Evolutionary conservation across 1,140 invertebrate species (phyloP), one percentile per base, ranked within the genome.

Genomic region (Bombus waltoni): DNA sequence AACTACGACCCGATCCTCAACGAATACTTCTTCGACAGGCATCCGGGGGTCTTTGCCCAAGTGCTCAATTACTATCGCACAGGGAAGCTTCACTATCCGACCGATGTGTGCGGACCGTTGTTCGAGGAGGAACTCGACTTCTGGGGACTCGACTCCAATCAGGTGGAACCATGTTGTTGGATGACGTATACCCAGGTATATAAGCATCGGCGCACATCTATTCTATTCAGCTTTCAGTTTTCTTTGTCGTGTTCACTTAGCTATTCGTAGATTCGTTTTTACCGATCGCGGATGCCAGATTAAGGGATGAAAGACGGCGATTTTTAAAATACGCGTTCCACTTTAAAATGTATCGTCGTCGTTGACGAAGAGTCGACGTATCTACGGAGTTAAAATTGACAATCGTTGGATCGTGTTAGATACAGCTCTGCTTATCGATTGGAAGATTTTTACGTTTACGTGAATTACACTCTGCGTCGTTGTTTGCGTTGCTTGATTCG

Each of bases 11-110:
- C 98, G 25, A 97, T 99, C 91, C 96, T 99, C 87, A 99, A 99
- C 95, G 99, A 99, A 95, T 99, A 99, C 96, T 99, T 99, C 97
- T 99, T 99, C 95, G 99, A 99, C 95, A 95, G 99, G 88, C 99
- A 99, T 96, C 99, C 99, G 1, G 99, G 98, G 9, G 99, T 99
- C 86, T 99, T 99, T 95, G 99, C 98, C 73, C 98, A 98, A 96
- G 98, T 98, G 88, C 96, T 98, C 93, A 98, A 98, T 94, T 98
- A 98, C 94, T 98, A 98, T 96, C 97, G 99, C 91, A 99, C 98
- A 44, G 99, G 99, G 59, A 99, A 99, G 94, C 97, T 99, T 53
- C 99, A 99, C 95, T 99, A 99, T 95, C 99, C 99, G 11, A 99
- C 98, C 42, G 98, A 99, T 94, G 98, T 99, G 9, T 99, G 99